These are phyloP conservation scores for Luperina testacea DNA, from an alignment of 2,888 invertebrate genomes.

Conservation along the genomic window DNA sequence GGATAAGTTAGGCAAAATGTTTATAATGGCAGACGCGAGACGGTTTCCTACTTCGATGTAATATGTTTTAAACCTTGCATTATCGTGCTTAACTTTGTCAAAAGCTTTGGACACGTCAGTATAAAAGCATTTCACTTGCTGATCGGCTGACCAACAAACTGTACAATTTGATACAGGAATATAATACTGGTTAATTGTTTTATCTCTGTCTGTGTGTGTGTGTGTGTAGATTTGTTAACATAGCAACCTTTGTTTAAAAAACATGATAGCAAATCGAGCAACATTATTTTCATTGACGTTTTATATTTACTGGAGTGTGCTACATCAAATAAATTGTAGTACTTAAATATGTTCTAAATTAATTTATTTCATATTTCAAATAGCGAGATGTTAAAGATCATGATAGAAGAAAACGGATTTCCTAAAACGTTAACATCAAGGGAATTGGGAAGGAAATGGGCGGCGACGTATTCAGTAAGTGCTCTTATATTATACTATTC, in stretches of 20 bases:
- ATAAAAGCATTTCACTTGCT: neutral
- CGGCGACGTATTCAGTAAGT: constrained; percentile 82
- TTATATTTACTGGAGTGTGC: constrained; percentile 5
- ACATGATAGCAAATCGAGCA: neutral
- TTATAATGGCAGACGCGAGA: neutral
- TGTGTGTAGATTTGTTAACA: neutral
- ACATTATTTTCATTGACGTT: neutral
- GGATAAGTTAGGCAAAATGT: neutral
- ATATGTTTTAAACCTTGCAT: neutral
- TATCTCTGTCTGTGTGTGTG: neutral
- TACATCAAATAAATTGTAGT: neutral
- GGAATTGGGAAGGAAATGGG: constrained; percentile 84
- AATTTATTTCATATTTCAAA: constrained; percentile 38
- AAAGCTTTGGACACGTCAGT: constrained; percentile 20
- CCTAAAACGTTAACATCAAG: constrained; percentile 80
- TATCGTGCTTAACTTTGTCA: neutral
- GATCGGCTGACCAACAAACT: neutral
- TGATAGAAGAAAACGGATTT: constrained; percentile 84
- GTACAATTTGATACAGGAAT: neutral
- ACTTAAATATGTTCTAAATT: constrained; percentile 10
- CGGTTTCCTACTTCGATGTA: neutral
- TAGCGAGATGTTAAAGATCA: constrained; percentile 81
- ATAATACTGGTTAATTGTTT: neutral
- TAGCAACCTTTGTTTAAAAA: neutral
- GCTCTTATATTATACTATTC: neutral